These are phyloP conservation scores for Apotomis turbidana DNA, from an alignment of 2,888 invertebrate genomes.

Conservation along the genomic window DNA sequence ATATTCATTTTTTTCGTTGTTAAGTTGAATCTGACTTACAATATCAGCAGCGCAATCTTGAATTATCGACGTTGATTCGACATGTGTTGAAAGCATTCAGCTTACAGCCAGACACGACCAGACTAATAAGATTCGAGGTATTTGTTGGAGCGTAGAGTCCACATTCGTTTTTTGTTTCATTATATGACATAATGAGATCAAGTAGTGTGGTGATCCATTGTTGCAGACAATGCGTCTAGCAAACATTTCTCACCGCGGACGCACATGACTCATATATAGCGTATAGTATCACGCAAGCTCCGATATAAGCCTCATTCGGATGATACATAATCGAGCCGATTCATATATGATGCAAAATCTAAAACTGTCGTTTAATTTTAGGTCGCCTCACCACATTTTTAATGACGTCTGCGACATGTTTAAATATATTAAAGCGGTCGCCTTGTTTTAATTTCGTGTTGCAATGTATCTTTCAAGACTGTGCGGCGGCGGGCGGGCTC, in stretches of 20 bases:
- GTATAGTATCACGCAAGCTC: constrained; percentile 68
- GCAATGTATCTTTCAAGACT: constrained; percentile 43
- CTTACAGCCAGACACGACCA: constrained; percentile 1
- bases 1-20: background rate
- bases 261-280: constrained; percentile 71
- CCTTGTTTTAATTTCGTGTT: constrained; percentile 39
- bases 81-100: constrained; percentile 11
- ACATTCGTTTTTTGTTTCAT: constrained; percentile 64
- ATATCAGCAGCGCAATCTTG: background rate
- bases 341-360: constrained; percentile 19
- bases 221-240: constrained; percentile 79
- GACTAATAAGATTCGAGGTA: constrained; percentile 34
- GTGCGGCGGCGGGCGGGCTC: constrained; percentile 41
- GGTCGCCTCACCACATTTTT: constrained; percentile 22
- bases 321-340: constrained; percentile 45
- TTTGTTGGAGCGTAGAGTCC: constrained; percentile 57
- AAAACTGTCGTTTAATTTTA: constrained; percentile 26
- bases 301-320: constrained; percentile 59
- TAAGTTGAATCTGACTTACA: background rate
- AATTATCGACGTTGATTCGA: background rate
- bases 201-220: constrained; percentile 73
- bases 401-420: constrained; percentile 24
- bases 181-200: constrained; percentile 77
- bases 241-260: constrained; percentile 70
- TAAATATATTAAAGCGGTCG: constrained; percentile 33